These are phyloP conservation scores for Rhogogaster chlorosoma DNA, from an alignment of 2,888 invertebrate species.

Conservation along the genomic window DNA sequence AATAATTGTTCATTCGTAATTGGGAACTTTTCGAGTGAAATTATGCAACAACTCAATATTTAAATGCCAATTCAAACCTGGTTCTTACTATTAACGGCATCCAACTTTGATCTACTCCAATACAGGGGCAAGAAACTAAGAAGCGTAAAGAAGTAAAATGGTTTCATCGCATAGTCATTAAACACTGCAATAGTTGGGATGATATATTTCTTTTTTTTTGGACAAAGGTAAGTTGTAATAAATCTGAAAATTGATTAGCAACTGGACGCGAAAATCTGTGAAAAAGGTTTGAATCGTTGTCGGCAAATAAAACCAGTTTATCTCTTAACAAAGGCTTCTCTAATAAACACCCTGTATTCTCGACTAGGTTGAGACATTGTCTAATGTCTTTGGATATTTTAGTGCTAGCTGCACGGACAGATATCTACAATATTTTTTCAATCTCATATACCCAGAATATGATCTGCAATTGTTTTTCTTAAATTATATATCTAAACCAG, in stretches of 20 bases:
- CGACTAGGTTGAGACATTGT: neutral
- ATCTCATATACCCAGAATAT: conserved; percentile 2
- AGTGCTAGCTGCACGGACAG: neutral
- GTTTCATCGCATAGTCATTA: neutral
- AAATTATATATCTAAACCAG: conserved; percentile 7
- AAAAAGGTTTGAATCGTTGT: neutral
- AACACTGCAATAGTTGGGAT: neutral
- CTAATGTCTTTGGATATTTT: neutral
- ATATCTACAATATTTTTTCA: conserved; percentile 10
- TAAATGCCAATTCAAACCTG: neutral
- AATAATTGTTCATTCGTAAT: neutral
- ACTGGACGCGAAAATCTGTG: too few relatives aligned
- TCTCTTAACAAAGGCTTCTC: neutral
- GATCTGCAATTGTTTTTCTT: neutral
- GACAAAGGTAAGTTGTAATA: neutral
- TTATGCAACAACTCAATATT: neutral
- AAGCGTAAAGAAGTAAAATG: conserved; percentile 2
- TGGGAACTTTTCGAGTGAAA: conserved; percentile 1
- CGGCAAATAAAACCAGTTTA: conserved; percentile 16
- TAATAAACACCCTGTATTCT: conserved; percentile 21
- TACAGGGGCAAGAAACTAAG: neutral
- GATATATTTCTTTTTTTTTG: neutral
- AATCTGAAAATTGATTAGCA: neutral
- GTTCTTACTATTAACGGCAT: neutral
- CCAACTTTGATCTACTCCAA: neutral